phyloP scores from a whole-genome alignment of 1,140 invertebrate species.

The Andricus grossulariae region DNA sequence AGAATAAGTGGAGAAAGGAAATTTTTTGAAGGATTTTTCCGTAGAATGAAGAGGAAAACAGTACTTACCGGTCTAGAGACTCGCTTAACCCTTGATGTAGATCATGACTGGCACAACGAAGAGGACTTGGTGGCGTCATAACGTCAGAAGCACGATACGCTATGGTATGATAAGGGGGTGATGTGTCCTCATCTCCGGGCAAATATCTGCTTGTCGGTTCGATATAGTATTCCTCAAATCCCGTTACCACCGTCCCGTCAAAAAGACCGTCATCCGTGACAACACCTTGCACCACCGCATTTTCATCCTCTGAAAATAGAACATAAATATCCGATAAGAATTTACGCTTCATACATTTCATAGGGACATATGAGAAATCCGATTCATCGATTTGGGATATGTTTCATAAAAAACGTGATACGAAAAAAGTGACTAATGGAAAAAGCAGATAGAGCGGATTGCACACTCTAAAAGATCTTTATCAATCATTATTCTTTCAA shows the following conservation, averaged over 20 bases:
- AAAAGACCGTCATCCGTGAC: constrained; percentile 91
- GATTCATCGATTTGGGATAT: no score
- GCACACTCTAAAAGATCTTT: no score
- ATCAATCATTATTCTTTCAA: no score
- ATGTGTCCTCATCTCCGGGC: constrained; percentile 63
- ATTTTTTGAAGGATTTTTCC: constrained; percentile 11
- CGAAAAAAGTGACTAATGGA: no score
- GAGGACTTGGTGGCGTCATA: constrained; percentile 76
- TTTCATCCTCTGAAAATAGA: constrained; percentile 85
- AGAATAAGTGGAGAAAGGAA: constrained; percentile 18
- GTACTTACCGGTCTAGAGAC: constrained; percentile 56
- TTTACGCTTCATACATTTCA: not conserved
- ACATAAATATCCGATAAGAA: constrained; percentile 9
- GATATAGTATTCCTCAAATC: constrained; percentile 87
- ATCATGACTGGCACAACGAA: constrained; percentile 77
- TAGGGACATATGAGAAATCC: no score
- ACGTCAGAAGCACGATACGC: constrained; percentile 91
- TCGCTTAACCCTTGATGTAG: constrained; percentile 61
- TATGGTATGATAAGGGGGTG: constrained; percentile 84
- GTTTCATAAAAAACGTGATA: no score
- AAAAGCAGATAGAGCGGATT: no score
- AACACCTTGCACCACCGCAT: constrained; percentile 89
- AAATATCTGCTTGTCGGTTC: constrained; percentile 88
- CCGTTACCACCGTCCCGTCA: constrained; percentile 89
- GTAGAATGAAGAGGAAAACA: not conserved